Base-by-base conservation (phyloP, 2,113 vertebrate species). In the Lycocorax pyrrhopterus region DNA sequence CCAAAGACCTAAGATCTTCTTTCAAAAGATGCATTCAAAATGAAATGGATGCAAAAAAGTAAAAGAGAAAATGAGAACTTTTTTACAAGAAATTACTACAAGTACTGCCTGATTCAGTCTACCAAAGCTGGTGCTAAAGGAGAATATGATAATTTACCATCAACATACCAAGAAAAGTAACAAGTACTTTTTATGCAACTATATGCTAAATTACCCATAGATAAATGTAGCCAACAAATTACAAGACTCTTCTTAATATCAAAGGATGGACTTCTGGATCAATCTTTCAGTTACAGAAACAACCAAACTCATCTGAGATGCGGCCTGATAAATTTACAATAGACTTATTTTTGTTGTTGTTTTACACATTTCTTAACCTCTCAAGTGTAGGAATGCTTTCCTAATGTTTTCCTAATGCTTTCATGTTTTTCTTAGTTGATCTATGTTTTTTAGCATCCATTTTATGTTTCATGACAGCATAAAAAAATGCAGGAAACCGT, bases 401-500 rank as follows among this genome's bases (percentile, higher is more conserved):
- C 78, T 93, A 66, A 90, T 81, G 63, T 22, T 94, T 87, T 91
- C 47, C 78, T 93, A 46, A 73, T 43, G 12, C 87, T 94, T 90
- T 60, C 68, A 87, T 39, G 37, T 77, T 96, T 94, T 87, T 74
- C 84, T 97, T 90, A 46, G 44, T 91, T 93, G 68, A 87, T 75
- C 27, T 83, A 22, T 39, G 32, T n/a, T 79, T 92, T 91, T 44
- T 80, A 91, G 46, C 21, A 82, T 89, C 25, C 52, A 82, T n/a
- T 60, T 92, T 95, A 30, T 56, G 32, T 94, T 67, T 76, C 46
- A 83, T 62, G 53, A 76, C 79, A 60, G 56, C 39, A 13, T 43
- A 84, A 89, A 94, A 69, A 96, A 94, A 71, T 58, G 51, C 96
- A 96, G 72, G 83, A 97, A 94, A 80, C n/a, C 1, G 3, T 79